Conservation (phyloP, 2,888 invertebrate genomes). For the Megamerina dolium region DNA sequence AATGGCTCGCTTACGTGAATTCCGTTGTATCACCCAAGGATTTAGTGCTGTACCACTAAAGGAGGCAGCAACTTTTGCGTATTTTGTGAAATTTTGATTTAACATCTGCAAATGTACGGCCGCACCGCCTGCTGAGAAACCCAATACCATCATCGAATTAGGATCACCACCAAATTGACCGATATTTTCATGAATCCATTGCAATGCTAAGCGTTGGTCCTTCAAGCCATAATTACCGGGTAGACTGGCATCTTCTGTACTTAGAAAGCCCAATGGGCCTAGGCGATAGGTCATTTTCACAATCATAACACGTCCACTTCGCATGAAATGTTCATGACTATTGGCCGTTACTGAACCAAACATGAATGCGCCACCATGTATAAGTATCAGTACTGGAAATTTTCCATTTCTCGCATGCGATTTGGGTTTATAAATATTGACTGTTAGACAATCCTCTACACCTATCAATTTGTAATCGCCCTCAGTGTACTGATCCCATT, state of each 20-base stretch:
- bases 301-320: constrained; percentile 56
- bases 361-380: constrained; percentile 68
- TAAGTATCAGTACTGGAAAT: constrained; percentile 59
- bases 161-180: constrained; percentile 67
- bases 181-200: constrained; percentile 66
- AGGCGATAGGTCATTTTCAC: constrained; percentile 67
- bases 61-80: constrained; percentile 43
- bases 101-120: constrained; percentile 69
- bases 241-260: constrained; percentile 62
- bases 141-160: constrained; percentile 61
- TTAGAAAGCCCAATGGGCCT: constrained; percentile 70
- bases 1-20: constrained; percentile 56
- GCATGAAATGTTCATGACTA: constrained; percentile 58
- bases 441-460: constrained; percentile 62
- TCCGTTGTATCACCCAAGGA: constrained; percentile 54
- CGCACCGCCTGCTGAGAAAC: constrained; percentile 69
- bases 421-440: constrained; percentile 59
- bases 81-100: constrained; percentile 48
- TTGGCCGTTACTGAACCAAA: constrained; percentile 53
- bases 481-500: constrained; percentile 52
- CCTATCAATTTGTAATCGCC: constrained; percentile 48
- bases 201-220: constrained; percentile 65
- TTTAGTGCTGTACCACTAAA: constrained; percentile 65
- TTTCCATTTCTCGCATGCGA: no score
- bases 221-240: constrained; percentile 70